Evolutionary conservation across 1,140 invertebrate genomes (phyloP), one percentile per base, ranked within the genome.

Genomic region (Pseudomyrmex sp.): DNA sequence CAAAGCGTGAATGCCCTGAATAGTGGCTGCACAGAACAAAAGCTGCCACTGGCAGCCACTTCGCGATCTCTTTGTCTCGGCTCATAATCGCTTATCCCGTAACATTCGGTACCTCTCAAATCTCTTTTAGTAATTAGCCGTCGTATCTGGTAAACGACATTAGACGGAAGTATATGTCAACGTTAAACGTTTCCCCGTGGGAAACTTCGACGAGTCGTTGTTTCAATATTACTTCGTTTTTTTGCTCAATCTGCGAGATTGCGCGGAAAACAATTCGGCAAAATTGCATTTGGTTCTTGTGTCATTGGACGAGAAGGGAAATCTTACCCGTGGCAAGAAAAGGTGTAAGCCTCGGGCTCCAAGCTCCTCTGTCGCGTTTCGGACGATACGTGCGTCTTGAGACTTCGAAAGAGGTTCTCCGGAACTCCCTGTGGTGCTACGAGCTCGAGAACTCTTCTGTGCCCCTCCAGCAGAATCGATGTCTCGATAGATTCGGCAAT

Each of bases 101-200:
- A 61, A 58, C 80, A 83, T 88, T 35, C 82, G 86, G 86, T 88
- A 84, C 85, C 80, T 35, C 35, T 35, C 35, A 35, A 59, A 88
- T 83, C 86, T 87, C 86, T 73, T 54, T 61, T 65, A 74, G 44
- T 88, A 88, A 88, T 88, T 88, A 88, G 83, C 66, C 61, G n/a
- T 76, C 61, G 61, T 76, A 76, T 65, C 70, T 46, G 54, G 20
- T 50, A 59, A 80, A 48, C 44, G 48, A 44, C 70, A 79, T 58
- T 70, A 59, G 35, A 12, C 35, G 13, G 52, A 79, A n/a, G 74
- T 56, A 20, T 77, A 35, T 35, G 7, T 35, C 35, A 35, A 35
- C 35, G 35, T 35, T 35, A 7, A 35, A 35, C 35, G 35, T 35
- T 7, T 35, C 35, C 5, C 35, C 50, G 12, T 10, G 0, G 2